Evolutionary conservation across 1,140 invertebrate species (phyloP), one percentile per base, ranked within the genome.

Genomic region (Panagrolaimus sp.): DNA sequence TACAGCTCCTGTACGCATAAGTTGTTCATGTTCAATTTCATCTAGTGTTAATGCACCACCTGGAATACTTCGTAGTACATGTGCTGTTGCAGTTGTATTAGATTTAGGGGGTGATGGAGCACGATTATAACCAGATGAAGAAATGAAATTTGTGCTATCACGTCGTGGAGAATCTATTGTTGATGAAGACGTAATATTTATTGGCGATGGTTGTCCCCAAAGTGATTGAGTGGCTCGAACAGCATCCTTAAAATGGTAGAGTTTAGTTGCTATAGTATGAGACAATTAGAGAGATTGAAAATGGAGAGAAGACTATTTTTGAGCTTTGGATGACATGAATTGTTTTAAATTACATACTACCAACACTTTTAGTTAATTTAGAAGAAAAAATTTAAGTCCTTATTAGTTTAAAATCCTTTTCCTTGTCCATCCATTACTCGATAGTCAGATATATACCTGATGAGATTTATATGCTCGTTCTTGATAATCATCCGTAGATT

Each of bases 21-120:
- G 8, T 25, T 64, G 63, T 23, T 43, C 20, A 23, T 57, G 67
- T 62, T 68, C 67, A n/a, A 68, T 62, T 62, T 68, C 67, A 31
- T 68, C 67, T 5, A 68, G 25, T 14, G 67, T 68, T 20, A 53
- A 38, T 3, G 67, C 67, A 48, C 67, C 67, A 9, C 20, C 20
- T 9, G 63, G 38, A 11, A 44, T 38, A 31, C 23, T 13, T 31
- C 20, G 20, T 11, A 31, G 27, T 31, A 23, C 13, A 11, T 20
- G 63, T 5, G 38, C 8, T 13, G 27, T 14, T 42, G 23, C n/a
- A n/a, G n/a, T n/a, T n/a, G n/a, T n/a, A n/a, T n/a, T n/a, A n/a
- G n/a, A 31, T 25, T 14, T n/a, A 8, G 63, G 20, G 5, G 38
- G 38, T 8, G 63, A 23, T 16, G 23, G 44, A 23, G 23, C 23